Evolutionary conservation across 2,113 vertebrate genomes (phyloP).

Genomic region (Semicossyphus pulcher): DNA sequence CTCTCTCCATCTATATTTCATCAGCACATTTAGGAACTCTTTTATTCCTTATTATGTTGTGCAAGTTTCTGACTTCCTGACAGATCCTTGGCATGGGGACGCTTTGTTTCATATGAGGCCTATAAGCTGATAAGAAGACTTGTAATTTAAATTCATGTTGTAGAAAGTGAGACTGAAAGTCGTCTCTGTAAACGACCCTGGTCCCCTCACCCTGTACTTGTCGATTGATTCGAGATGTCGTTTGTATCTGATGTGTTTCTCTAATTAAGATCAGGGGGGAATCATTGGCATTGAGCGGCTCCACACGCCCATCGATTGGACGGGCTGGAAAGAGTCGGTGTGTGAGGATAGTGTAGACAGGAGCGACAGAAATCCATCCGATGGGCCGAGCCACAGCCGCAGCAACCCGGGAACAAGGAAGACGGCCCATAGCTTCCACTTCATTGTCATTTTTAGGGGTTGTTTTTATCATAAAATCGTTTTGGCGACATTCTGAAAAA

Average conservation of each 20-base stretch:
- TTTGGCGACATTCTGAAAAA: neutral
- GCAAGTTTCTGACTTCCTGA: constrained; percentile 60
- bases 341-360: constrained; percentile 80
- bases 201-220: constrained; percentile 73
- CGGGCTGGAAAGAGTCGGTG: constrained; percentile 85
- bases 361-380: constrained; percentile 59
- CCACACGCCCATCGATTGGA: constrained; percentile 91
- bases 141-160: constrained; percentile 13
- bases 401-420: neutral
- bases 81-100: constrained; percentile 71
- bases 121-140: constrained; percentile 58
- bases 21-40: constrained; percentile 49
- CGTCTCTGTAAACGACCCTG: constrained; percentile 85
- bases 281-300: constrained; percentile 95
- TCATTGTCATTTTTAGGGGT: no score
- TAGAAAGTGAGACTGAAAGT: constrained; percentile 73
- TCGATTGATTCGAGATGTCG: constrained; percentile 95
- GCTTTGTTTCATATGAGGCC: constrained; percentile 42
- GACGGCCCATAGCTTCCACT: neutral
- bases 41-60: constrained; percentile 60
- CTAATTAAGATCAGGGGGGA: constrained; percentile 97
- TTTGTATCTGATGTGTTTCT: constrained; percentile 97
- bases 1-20: constrained; percentile 71
- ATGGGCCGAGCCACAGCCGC: neutral
- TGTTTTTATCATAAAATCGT: neutral